phyloP scores from a whole-genome alignment of 2,113 vertebrate genomes.

The Menura novaehollandiae region DNA sequence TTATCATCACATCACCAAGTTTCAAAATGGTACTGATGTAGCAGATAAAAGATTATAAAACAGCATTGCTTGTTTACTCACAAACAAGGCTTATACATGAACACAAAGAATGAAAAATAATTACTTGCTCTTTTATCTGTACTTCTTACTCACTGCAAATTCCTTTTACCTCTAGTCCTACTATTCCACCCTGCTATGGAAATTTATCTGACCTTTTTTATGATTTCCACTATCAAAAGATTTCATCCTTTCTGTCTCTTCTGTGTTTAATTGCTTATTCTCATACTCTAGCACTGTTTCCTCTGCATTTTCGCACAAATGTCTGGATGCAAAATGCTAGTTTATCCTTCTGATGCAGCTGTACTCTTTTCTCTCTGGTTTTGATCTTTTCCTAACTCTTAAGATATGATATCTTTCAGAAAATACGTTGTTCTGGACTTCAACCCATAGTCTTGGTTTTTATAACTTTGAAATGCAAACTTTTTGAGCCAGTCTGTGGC shows the following conservation, averaged over 20 bases:
- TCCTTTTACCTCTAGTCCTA: neutral
- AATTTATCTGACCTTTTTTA: neutral
- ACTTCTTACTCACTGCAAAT: neutral
- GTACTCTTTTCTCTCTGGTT: neutral
- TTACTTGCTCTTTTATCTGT: neutral
- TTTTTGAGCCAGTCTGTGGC: neutral
- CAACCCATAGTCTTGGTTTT: neutral
- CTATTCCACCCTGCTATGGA: neutral
- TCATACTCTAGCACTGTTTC: too few species aligned
- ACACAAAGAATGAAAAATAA: neutral
- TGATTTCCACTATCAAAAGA: neutral
- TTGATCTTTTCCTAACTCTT: neutral
- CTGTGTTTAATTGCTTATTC: too few species aligned
- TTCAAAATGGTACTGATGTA: neutral
- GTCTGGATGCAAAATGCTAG: too few species aligned
- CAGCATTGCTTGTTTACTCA: neutral
- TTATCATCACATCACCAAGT: neutral
- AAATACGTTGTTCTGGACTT: neutral
- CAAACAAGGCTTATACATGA: neutral
- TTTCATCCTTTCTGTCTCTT: neutral
- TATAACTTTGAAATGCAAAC: neutral
- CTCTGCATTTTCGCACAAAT: too few species aligned
- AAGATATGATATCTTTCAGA: neutral
- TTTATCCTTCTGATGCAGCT: too few species aligned
- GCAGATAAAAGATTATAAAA: neutral